Evolutionary conservation across 2,113 vertebrate species (phyloP).

Genomic region (Stigmatopora nigra): DNA sequence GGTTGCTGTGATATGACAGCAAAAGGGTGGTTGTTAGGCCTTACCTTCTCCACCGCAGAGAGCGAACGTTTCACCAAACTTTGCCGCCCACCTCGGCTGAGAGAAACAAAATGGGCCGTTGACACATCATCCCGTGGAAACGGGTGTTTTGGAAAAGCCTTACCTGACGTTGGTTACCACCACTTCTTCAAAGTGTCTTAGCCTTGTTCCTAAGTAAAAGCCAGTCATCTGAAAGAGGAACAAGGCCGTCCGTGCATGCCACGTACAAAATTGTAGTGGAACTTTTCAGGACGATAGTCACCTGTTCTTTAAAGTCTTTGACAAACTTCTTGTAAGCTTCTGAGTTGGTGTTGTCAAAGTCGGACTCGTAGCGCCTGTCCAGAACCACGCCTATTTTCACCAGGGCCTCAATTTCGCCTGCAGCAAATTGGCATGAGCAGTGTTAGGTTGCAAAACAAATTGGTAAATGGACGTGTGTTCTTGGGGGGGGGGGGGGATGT

Average conservation of each 20-base stretch:
- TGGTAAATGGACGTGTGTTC: background rate
- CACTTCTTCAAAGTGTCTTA: background rate
- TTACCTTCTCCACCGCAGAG: background rate
- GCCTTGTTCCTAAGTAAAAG: background rate
- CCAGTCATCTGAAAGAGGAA: slow-evolving; percentile 13
- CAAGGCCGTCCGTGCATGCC: background rate
- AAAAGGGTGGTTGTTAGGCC: background rate
- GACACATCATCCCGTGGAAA: background rate
- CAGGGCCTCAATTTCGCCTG: background rate
- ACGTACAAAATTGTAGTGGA: too few relatives aligned
- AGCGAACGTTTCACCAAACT: background rate
- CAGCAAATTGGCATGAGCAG: background rate
- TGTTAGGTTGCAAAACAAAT: background rate
- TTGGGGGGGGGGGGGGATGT: too few relatives aligned
- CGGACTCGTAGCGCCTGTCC: background rate
- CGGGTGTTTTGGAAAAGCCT: background rate
- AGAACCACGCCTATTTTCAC: slow-evolving; percentile 7
- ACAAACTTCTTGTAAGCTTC: slow-evolving; percentile 8
- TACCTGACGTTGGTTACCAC: slow-evolving; percentile 29
- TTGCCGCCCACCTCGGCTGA: background rate
- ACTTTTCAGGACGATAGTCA: background rate
- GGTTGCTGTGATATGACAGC: background rate
- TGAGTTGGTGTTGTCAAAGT: background rate
- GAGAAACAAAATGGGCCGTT: background rate
- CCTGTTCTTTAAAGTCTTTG: background rate